Percentiles rank a stretch among this genome's conserved stretches.
phyloP scores from a whole-genome alignment of 2,113 vertebrate genomes.

The Perca schrenkii region DNA sequence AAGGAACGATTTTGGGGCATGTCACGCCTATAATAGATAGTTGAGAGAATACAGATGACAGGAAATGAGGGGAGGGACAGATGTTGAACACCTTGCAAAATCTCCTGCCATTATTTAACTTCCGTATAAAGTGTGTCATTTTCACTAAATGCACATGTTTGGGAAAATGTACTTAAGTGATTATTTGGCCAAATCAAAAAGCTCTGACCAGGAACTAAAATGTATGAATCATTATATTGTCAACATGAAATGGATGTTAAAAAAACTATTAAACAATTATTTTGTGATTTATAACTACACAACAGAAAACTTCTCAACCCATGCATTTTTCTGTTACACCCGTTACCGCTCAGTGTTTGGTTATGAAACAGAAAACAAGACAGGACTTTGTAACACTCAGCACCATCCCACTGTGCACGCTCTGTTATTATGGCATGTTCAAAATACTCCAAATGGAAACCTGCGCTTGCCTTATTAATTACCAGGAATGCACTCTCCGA shows the following conservation, averaged over 20 bases:
- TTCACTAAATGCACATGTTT: too few species aligned
- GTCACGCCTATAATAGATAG: too few species aligned
- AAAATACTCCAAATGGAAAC: constrained; percentile 63
- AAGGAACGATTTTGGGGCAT: too few species aligned
- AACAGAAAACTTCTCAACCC: neutral
- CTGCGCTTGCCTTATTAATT: constrained; percentile 70
- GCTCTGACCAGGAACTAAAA: too few species aligned
- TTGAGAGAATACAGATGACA: too few species aligned
- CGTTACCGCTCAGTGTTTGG: constrained; percentile 24
- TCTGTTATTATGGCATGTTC: constrained; percentile 55
- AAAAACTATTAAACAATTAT: neutral
- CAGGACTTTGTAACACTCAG: constrained; percentile 45
- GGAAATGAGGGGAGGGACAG: too few species aligned
- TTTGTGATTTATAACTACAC: neutral
- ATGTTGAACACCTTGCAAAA: too few species aligned
- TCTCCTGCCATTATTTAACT: too few species aligned
- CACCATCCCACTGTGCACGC: constrained; percentile 39
- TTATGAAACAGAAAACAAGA: constrained; percentile 58
- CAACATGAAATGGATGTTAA: neutral
- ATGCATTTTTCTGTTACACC: constrained; percentile 17
- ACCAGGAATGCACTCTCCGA: constrained; percentile 63
- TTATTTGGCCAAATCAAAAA: too few species aligned
- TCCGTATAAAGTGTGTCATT: too few species aligned
- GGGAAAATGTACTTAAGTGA: too few species aligned
- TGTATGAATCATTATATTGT: too few species aligned